Percentiles rank a stretch among this genome's conserved stretches.
phyloP scores from a whole-genome alignment of 2,888 invertebrate genomes.

The Marronus borbonicus region DNA sequence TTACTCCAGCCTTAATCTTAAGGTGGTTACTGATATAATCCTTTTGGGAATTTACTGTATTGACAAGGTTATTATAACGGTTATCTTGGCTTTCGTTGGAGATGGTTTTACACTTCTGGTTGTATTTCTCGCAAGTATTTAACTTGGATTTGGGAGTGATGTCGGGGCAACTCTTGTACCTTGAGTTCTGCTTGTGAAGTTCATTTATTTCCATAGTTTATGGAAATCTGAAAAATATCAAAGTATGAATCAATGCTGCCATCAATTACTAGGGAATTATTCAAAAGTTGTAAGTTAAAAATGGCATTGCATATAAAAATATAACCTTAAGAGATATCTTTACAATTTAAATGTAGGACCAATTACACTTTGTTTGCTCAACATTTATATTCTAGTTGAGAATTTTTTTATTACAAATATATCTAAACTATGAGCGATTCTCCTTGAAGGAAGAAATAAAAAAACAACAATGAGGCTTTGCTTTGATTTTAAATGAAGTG shows the following conservation, averaged over 20 bases:
- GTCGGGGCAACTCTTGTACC: slow-evolving; percentile 46
- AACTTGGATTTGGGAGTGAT: slow-evolving; percentile 24
- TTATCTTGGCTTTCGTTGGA: slow-evolving; percentile 47
- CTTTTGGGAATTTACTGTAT: slow-evolving; percentile 58
- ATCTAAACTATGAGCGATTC: no score
- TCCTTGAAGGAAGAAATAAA: no score
- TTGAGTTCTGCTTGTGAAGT: neutral
- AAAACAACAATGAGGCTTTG: no score
- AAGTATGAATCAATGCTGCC: neutral
- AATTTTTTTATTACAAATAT: no score
- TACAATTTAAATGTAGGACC: no score
- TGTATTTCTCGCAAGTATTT: slow-evolving; percentile 15
- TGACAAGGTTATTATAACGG: slow-evolving; percentile 7
- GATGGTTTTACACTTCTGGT: slow-evolving; percentile 17
- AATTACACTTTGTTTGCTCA: no score
- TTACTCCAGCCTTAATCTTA: slow-evolving; percentile 73
- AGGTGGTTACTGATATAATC: slow-evolving; percentile 73
- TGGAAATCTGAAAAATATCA: slow-evolving; percentile 36
- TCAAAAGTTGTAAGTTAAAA: no score
- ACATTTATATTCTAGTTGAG: no score
- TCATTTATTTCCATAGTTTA: slow-evolving; percentile 51
- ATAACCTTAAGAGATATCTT: no score
- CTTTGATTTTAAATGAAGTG: no score
- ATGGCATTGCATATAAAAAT: no score
- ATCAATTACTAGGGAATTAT: no score